Base-by-base conservation (phyloP, 2,797 vertebrate genomes). In the Harpagifer antarcticus region DNA sequence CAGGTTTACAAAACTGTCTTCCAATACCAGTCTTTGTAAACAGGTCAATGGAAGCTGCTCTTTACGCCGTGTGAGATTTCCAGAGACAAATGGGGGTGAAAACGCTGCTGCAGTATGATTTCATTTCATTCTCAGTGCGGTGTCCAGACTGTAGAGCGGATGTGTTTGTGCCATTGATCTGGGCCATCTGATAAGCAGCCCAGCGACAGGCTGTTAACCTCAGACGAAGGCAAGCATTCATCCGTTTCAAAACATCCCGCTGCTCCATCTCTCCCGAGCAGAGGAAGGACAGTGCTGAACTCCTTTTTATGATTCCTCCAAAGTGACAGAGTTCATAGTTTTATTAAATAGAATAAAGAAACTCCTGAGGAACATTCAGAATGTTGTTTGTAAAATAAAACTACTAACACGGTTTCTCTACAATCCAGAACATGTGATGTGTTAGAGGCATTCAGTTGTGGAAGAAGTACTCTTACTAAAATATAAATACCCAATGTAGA, bases 181-280 rank as follows among this genome's bases (percentile, higher is more conserved):
- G 45, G 61, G 84, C 79, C 81, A 79, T 93, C 90, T 89, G 91
- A 94, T 94, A 93, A 94, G 89, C 83, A 82, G 85, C 83, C 73
- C 69, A 80, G 91, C 84, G 91, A 93, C 92, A 91, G 90, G 82
- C 93, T 93, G 92, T 94, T 94, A 94, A 94, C 93, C 94, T 91
- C 87, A 84, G 78, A 91, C 78, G 77, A 78, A 55, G 75, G 33
- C 81, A 85, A 80, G 84, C 89, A 90, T 94, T 90, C 91, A 93
- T 93, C 88, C 89, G 78, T 92, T 86, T 87, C 88, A 84, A 82
- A 88, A 73, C 86, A 67, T 85, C 76, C 83, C n/a, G 75, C 68
- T 87, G 85, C 81, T 85, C 71, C 48, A 74, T 86, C 72, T 73
- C 79, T 84, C 67, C 71, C 33, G 68, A 81, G 50, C 77, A 63